These are phyloP conservation scores for Crossocerus cetratus DNA, from an alignment of 2,888 invertebrate species.

Conservation along the genomic window DNA sequence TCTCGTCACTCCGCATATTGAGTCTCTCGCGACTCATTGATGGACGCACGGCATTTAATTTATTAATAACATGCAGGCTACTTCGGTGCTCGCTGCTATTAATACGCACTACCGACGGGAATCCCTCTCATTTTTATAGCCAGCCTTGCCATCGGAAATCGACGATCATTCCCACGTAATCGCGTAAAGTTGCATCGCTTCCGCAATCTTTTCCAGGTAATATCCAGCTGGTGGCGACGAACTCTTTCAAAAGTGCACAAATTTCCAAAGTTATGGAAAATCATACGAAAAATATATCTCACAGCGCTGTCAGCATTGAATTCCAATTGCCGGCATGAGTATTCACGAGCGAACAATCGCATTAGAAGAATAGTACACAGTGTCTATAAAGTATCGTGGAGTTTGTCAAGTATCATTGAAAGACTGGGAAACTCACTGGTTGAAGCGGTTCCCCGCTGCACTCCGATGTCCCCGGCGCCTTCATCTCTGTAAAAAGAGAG, in stretches of 20 bases:
- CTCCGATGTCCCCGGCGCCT: conserved; percentile 17
- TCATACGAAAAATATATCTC: no score
- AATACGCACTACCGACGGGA: neutral
- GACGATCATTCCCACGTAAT: neutral
- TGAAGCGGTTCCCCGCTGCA: conserved; percentile 33
- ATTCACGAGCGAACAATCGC: neutral
- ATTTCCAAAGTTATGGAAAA: no score
- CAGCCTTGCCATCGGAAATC: conserved; percentile 5
- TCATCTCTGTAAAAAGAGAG: conserved; percentile 31
- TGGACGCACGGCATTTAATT: conserved; percentile 12
- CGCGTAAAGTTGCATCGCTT: no score
- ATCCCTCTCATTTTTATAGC: conserved; percentile 1
- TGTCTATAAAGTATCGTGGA: neutral
- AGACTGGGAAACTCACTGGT: conserved; percentile 49
- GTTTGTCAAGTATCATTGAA: conserved; percentile 8
- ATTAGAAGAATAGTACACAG: neutral
- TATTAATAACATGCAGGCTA: neutral
- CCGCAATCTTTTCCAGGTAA: no score
- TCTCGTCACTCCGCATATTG: neutral
- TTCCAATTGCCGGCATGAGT: no score
- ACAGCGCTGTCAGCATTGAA: no score
- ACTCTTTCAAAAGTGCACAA: no score
- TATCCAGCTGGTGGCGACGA: no score
- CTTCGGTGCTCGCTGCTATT: neutral
- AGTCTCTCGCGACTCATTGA: no score